Evolutionary conservation across 2,113 vertebrate genomes (phyloP), one percentile per base, ranked within the genome.

Genomic region (Ammospiza caudacuta): DNA sequence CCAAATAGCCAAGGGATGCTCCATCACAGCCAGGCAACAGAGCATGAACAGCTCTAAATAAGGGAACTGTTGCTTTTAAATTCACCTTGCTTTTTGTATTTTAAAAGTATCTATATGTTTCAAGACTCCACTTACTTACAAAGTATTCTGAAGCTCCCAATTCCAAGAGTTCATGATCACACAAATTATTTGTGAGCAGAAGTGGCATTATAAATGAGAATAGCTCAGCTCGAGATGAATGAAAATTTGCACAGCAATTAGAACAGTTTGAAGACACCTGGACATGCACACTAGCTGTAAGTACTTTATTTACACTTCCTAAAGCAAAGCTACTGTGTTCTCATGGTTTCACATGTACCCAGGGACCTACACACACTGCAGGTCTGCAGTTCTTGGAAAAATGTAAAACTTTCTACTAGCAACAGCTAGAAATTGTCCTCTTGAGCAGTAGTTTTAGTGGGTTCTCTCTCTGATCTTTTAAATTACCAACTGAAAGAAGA

Each of bases 351-450:
- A 41, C 15, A 0, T 2, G 44, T 21, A 12, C 35, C 59, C 69
- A 74, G 28, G 33, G 28, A 29, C 25, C 54, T 1, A 55, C 4
- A 19, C 2, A 12, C 20, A 10, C 19, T 28, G 51, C 0, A 62
- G n/a, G 15, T 55, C 47, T 51, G n/a, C 4, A 5, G 17, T 4
- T 59, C n/a, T 7, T 75, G 25, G 18, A 64, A 68, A 94, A 63
- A 83, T 9, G 66, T 2, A 64, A 83, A 72, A 17, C 52, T 41
- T 27, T 29, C 69, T 69, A 21, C 44, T 20, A 57, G 17, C 2
- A 21, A 57, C 44, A 90, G 41, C 24, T 19, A 77, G 28, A 73
- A 83, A 55, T 1, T 24, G 44, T 22, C 46, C 85, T 57, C 54
- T 37, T 12, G 10, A 92, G 25, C n/a, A 88, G 55, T 5, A 13